These are phyloP conservation scores for Sphaerodactylus townsendi DNA, from an alignment of 2,113 vertebrate species.

Conservation along the genomic window DNA sequence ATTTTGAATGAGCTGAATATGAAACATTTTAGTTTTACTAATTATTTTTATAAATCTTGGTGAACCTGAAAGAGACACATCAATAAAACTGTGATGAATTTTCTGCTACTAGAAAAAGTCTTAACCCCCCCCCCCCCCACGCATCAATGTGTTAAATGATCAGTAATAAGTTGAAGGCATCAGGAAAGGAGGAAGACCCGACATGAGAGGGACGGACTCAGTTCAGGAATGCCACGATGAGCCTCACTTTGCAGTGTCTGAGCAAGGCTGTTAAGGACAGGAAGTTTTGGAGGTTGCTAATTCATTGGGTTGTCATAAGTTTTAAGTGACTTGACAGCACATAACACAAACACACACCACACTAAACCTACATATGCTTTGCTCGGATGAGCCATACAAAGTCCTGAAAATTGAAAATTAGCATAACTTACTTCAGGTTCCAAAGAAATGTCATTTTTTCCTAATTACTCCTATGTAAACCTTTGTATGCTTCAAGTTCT, in stretches of 20 bases:
- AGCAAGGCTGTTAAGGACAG: too few relatives aligned
- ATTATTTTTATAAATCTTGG: not conserved
- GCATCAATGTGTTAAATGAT: not conserved
- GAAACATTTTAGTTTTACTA: not conserved
- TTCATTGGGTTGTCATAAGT: too few relatives aligned
- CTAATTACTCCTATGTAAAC: not conserved
- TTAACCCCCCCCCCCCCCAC: not conserved
- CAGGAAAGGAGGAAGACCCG: too few relatives aligned
- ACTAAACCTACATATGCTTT: not conserved
- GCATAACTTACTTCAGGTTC: not conserved
- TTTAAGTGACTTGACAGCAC: too few relatives aligned
- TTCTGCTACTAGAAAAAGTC: not conserved
- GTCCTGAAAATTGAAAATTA: not conserved
- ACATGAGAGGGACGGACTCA: too few relatives aligned
- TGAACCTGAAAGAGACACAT: constrained; percentile 25
- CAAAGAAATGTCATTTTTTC: not conserved
- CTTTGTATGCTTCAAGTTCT: not conserved
- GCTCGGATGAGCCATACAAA: too few relatives aligned
- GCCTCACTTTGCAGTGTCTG: too few relatives aligned
- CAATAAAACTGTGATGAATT: not conserved
- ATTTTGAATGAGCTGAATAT: not conserved
- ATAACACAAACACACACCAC: too few relatives aligned
- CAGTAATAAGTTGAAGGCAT: not conserved
- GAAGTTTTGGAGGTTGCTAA: too few relatives aligned
- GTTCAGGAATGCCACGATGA: too few relatives aligned